phyloP scores from a whole-genome alignment of 2,888 invertebrate genomes.

The Eretmocerus hayati region DNA sequence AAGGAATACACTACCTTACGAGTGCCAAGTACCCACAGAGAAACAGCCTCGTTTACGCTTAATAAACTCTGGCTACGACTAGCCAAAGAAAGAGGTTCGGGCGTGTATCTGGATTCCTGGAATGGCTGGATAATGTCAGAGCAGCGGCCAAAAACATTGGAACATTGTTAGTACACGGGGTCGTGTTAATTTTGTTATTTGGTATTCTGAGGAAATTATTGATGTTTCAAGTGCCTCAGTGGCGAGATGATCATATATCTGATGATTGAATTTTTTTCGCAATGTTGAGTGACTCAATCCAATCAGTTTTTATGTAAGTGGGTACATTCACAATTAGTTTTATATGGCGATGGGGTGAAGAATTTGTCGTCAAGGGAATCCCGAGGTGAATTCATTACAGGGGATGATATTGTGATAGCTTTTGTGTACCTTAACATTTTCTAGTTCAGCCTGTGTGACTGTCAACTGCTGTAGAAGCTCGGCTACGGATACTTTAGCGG shows the following conservation, averaged over 20 bases:
- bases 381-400: no score
- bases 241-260: background rate
- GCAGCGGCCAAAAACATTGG: conserved; percentile 35
- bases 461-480: conserved; percentile 76
- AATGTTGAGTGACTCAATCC: no score
- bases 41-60: conserved; percentile 89
- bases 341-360: no score
- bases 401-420: no score
- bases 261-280: no score
- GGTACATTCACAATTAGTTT: no score
- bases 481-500: conserved; percentile 63
- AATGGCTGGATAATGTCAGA: conserved; percentile 39
- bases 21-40: conserved; percentile 89
- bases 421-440: conserved; percentile 72
- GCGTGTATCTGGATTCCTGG: conserved; percentile 66
- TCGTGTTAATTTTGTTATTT: background rate
- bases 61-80: conserved; percentile 64
- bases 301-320: no score
- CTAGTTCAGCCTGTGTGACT: conserved; percentile 78
- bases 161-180: conserved; percentile 18
- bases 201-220: conserved; percentile 5
- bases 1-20: conserved; percentile 69
- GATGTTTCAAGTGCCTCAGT: no score
- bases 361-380: no score
- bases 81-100: conserved; percentile 48